Evolutionary conservation across 2,797 vertebrate species (phyloP), one percentile per base, ranked within the genome.

Genomic region (Sebastes jordani): DNA sequence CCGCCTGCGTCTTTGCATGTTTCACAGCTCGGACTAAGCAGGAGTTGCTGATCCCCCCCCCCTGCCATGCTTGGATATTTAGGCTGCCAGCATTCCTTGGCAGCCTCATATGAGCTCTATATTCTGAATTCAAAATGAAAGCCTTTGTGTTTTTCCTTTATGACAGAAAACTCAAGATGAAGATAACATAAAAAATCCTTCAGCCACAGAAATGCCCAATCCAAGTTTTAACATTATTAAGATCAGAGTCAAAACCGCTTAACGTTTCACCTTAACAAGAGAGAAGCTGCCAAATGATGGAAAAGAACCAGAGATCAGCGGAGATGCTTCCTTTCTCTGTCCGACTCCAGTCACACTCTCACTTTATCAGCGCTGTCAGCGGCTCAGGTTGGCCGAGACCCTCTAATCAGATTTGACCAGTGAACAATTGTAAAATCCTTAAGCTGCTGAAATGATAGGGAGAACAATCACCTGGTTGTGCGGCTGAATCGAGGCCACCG

Each of bases 381-480:
- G 71, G 73, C 70, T 84, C 80, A 61, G 61, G 86, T 88, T 59
- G 63, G 85, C 75, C 61, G 8, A 74, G 80, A 83, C 81, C 83
- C 74, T 34, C 66, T 91, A 92, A 93, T 92, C 91, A 89, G 80
- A 91, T 92, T 81, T 86, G 80, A 91, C 77, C 54, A 2, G 65
- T 13, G 52, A 70, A 83, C 78, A 81, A 89, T 85, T 75, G 76
- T 42, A 86, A 90, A 89, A 90, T 78, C 73, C 74, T 46, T 79
- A 82, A 80, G 82, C 81, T 60, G 71, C 58, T 70, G 87, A 83
- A 89, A 82, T 59, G 66, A 90, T 60, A 86, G 42, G 42, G 69
- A 80, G 80, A 93, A 94, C 90, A 93, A 92, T 89, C 80, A 82
- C 86, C 87, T 81, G 81, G 67, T 86, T 92, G 88, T 91, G 83